A percentile compares a stretch with the other conserved stretches of the same genome.
These are phyloP conservation scores for Pygoscelis antarcticus DNA, from an alignment of 2,113 vertebrate genomes.

Conservation along the genomic window DNA sequence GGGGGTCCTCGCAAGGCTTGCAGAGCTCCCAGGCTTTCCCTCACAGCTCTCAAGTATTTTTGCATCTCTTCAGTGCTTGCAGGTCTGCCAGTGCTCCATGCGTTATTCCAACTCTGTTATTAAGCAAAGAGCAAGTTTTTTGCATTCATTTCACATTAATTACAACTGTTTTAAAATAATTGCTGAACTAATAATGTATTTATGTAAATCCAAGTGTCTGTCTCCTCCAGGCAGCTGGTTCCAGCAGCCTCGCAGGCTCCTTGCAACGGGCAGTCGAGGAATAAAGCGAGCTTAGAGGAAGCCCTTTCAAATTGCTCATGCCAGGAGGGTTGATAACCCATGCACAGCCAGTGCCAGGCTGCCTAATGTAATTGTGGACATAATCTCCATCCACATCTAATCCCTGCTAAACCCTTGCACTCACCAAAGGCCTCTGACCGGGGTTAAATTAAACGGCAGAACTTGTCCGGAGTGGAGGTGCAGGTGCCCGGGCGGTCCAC, in stretches of 20 bases:
- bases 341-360: fast-evolving
- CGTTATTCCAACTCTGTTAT: not conserved
- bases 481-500: no score
- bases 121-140: not conserved
- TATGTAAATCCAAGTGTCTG: not conserved
- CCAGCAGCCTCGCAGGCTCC: not conserved
- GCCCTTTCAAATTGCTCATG: not conserved
- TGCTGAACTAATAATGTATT: not conserved
- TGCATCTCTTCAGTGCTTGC: fast-evolving
- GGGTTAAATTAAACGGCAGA: not conserved
- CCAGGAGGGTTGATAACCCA: not conserved
- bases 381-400: fast-evolving
- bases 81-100: not conserved
- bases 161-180: not conserved
- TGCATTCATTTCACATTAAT: not conserved
- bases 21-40: not conserved
- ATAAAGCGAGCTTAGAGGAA: not conserved
- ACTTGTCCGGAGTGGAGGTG: fast-evolving
- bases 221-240: not conserved
- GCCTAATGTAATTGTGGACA: fast-evolving
- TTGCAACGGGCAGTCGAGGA: fast-evolving
- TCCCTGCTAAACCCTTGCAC: not conserved
- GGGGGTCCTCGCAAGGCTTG: not conserved
- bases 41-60: not conserved
- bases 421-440: not conserved